phyloP scores from a whole-genome alignment of 2,888 invertebrate genomes.

The Eulithis prunata region DNA sequence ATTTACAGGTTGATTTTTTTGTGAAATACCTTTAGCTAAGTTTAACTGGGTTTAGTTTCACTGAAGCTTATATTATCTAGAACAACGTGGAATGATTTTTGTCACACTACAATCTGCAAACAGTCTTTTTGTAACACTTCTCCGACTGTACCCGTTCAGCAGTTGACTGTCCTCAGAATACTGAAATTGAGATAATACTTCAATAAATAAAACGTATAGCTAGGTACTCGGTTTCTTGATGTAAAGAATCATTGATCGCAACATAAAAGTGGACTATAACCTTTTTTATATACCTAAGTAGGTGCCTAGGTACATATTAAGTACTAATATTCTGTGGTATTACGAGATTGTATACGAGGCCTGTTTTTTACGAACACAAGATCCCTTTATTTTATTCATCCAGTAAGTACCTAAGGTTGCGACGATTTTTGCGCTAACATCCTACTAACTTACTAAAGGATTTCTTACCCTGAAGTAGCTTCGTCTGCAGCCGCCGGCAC shows the following conservation, averaged over 20 bases:
- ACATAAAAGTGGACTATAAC: no score
- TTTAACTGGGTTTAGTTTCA: constrained; percentile 9
- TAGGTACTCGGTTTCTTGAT: no score
- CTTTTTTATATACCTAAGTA: no score
- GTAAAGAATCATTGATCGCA: no score
- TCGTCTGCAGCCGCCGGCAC: constrained; percentile 47
- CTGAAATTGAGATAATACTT: constrained; percentile 58
- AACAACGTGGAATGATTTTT: constrained; percentile 20
- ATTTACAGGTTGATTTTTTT: constrained; percentile 22
- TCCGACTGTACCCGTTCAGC: constrained; percentile 49
- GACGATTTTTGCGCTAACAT: no score
- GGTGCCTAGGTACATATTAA: no score
- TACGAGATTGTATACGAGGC: no score
- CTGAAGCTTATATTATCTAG: constrained; percentile 9
- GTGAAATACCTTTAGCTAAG: constrained; percentile 5
- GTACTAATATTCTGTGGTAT: no score
- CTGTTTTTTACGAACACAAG: no score
- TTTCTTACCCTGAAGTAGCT: constrained; percentile 59
- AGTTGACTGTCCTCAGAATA: constrained; percentile 72
- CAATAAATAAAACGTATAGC: not conserved
- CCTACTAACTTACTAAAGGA: not conserved
- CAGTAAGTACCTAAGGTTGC: no score
- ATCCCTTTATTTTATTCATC: no score
- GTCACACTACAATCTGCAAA: constrained; percentile 19
- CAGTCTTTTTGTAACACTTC: constrained; percentile 27